phyloP scores from a whole-genome alignment of 2,113 vertebrate species.

The Chaenocephalus aceratus region DNA sequence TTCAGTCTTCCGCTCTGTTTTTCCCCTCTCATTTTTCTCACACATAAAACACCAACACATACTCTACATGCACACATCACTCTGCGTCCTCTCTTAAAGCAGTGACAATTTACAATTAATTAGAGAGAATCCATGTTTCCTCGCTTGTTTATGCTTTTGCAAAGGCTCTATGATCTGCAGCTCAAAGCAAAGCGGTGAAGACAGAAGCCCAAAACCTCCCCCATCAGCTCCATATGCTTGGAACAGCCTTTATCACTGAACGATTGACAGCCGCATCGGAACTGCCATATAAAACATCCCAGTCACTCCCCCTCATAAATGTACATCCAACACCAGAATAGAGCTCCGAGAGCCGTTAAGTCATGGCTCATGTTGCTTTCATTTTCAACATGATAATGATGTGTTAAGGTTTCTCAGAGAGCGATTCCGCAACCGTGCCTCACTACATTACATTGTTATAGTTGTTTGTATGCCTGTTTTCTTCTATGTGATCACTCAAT shows the following conservation, averaged over 20 bases:
- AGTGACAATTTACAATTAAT: constrained; percentile 75
- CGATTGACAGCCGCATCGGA: constrained; percentile 54
- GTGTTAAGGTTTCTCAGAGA: neutral
- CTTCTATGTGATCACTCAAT: neutral
- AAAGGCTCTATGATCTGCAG: constrained; percentile 59
- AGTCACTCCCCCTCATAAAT: constrained; percentile 44
- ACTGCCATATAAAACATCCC: constrained; percentile 61
- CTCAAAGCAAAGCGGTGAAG: constrained; percentile 61
- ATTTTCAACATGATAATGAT: constrained; percentile 5
- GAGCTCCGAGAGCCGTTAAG: constrained; percentile 6
- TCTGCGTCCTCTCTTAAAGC: constrained; percentile 56
- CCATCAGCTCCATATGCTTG: constrained; percentile 61
- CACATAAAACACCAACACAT: constrained; percentile 56
- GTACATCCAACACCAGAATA: constrained; percentile 42
- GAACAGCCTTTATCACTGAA: constrained; percentile 50
- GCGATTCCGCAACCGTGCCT: no score
- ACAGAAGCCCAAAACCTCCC: constrained; percentile 55
- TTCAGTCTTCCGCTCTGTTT: constrained; percentile 66
- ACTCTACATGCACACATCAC: constrained; percentile 56
- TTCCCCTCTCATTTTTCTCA: constrained; percentile 41
- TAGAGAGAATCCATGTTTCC: constrained; percentile 63
- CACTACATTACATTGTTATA: neutral
- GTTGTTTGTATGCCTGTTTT: neutral
- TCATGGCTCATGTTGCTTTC: constrained; percentile 22
- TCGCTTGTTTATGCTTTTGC: constrained; percentile 65